phyloP scores from a whole-genome alignment of 2,113 vertebrate genomes.

The Dipodomys spectabilis region DNA sequence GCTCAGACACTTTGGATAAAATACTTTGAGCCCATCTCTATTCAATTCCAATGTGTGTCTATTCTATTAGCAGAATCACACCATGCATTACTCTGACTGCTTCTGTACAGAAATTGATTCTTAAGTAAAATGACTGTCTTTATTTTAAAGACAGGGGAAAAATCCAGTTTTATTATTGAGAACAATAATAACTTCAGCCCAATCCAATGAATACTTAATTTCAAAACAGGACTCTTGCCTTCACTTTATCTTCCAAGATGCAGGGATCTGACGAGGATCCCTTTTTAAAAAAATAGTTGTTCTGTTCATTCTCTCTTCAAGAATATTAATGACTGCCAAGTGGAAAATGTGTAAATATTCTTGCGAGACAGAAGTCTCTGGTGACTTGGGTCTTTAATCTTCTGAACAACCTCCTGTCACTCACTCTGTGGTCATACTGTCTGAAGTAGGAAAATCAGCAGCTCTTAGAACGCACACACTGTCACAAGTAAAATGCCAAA shows the following conservation, averaged over 20 bases:
- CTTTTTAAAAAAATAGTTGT: slow-evolving; percentile 41
- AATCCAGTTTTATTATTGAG: slow-evolving; percentile 46
- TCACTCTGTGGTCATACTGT: background rate
- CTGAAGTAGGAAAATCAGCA: background rate
- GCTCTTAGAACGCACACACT: background rate
- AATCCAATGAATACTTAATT: slow-evolving; percentile 76
- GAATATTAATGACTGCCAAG: slow-evolving; percentile 62
- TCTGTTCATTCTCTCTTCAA: slow-evolving; percentile 46
- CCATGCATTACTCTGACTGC: background rate
- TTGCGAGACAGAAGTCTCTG: background rate
- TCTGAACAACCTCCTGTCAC: slow-evolving; percentile 47
- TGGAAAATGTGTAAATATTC: slow-evolving; percentile 60
- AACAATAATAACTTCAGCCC: slow-evolving; percentile 45
- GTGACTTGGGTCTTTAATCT: slow-evolving; percentile 69
- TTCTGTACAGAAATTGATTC: slow-evolving; percentile 59
- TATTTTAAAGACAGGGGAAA: slow-evolving; percentile 44
- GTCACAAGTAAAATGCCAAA: slow-evolving; percentile 20
- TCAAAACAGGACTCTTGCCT: slow-evolving; percentile 59
- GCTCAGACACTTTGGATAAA: background rate
- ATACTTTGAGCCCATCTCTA: background rate
- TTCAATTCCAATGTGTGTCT: slow-evolving; percentile 24
- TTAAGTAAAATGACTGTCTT: slow-evolving; percentile 49
- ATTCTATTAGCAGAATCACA: slow-evolving; percentile 52
- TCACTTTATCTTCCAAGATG: slow-evolving; percentile 65
- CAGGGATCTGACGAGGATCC: slow-evolving; percentile 49